Percentiles rank a stretch among this genome's conserved stretches.
Evolutionary conservation across 2,797 vertebrate species (phyloP).

Genomic region (Neosalanx taihuensis): DNA sequence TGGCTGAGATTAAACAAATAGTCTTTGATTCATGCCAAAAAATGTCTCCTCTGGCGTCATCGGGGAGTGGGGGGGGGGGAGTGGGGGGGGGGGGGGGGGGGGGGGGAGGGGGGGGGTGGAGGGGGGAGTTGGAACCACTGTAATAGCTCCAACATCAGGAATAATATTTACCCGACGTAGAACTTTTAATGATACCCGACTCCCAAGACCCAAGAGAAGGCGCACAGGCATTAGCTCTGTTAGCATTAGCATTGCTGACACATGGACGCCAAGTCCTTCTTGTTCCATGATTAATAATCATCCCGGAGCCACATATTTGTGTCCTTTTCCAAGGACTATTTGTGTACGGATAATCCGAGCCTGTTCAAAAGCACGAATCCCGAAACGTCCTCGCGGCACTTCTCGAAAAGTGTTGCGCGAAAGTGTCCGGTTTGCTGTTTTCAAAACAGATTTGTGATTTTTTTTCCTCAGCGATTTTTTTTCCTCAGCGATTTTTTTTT

Average conservation of each 20-base stretch:
- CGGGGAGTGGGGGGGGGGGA: constrained; percentile 48
- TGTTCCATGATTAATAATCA: background rate
- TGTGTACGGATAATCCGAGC: background rate
- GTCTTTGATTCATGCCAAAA: constrained; percentile 14
- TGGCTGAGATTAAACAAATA: constrained; percentile 24
- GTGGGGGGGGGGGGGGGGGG: no score
- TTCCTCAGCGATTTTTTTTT: constrained; percentile 38
- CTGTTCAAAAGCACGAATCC: background rate
- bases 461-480: constrained; percentile 25
- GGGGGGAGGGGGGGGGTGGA: no score
- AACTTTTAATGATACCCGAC: background rate
- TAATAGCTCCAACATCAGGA: constrained; percentile 10
- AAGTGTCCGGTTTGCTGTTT: background rate
- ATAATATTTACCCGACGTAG: constrained; percentile 18
- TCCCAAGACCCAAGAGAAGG: background rate
- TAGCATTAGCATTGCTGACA: background rate
- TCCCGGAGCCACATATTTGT: background rate
- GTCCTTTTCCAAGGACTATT: background rate
- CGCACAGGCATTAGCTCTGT: background rate
- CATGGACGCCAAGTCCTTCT: background rate
- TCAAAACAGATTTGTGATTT: no score
- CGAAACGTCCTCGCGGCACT: background rate
- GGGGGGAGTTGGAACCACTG: background rate
- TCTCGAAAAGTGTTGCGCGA: background rate
- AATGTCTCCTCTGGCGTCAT: constrained; percentile 9